A percentile compares a stretch with the other conserved stretches of the same genome.
Evolutionary conservation across 1,140 invertebrate species (phyloP).

Genomic region (Trachymyrmex septentrionalis): DNA sequence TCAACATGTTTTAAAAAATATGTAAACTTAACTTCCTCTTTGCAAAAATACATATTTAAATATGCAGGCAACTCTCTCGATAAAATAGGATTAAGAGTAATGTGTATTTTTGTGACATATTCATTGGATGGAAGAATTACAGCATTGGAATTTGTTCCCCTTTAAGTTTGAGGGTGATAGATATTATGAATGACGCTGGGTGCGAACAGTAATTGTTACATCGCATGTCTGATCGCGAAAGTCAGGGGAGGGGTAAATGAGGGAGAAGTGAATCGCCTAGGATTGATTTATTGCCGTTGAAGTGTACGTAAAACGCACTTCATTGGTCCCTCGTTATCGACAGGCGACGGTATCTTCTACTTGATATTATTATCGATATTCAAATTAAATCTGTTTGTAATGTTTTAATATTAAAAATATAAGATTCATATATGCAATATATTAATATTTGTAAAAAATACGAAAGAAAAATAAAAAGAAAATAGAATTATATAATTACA

Average conservation of each 20-base stretch:
- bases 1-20: background rate
- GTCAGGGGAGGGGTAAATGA: constrained; percentile 63
- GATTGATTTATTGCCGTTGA: constrained; percentile 81
- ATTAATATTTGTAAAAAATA: constrained; percentile 16
- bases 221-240: constrained; percentile 81
- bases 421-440: background rate
- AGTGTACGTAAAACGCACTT: constrained; percentile 73
- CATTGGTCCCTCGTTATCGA: constrained; percentile 27
- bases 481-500: constrained; percentile 4
- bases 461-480: constrained; percentile 29
- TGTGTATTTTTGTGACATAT: constrained; percentile 49
- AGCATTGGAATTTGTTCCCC: constrained; percentile 59
- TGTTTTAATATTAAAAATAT: constrained; percentile 13
- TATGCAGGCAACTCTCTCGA: background rate
- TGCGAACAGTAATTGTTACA: constrained; percentile 81
- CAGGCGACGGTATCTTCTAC: background rate
- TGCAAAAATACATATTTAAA: constrained; percentile 25
- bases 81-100: constrained; percentile 26
- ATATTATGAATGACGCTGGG: constrained; percentile 78
- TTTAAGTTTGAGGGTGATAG: constrained; percentile 75
- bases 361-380: constrained; percentile 34
- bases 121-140: constrained; percentile 31
- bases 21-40: background rate
- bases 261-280: constrained; percentile 71
- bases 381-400: background rate